Evolutionary conservation across 2,113 vertebrate species (phyloP).

Genomic region (Myiagra hebetior): DNA sequence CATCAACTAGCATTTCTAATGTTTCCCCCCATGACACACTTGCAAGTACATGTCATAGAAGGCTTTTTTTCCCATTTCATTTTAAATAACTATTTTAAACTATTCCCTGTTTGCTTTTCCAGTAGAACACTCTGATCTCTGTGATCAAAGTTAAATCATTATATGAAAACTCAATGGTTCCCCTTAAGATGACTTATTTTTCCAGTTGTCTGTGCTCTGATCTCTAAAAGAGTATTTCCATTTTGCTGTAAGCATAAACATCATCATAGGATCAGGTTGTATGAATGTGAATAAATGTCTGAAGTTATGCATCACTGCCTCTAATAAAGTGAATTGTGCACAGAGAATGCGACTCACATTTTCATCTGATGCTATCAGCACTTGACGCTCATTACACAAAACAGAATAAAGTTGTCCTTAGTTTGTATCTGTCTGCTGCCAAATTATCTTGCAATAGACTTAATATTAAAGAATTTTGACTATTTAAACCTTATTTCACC

Average conservation of each 20-base stretch:
- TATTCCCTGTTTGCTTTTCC: slow-evolving; percentile 5
- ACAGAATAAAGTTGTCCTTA: not conserved
- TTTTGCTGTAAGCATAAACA: slow-evolving; percentile 1
- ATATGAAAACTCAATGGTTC: not conserved
- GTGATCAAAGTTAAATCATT: slow-evolving; percentile 48
- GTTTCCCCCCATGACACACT: not conserved
- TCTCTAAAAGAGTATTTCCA: slow-evolving; percentile 24
- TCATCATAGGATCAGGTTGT: not conserved
- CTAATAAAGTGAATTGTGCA: not conserved
- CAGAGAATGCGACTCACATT: not conserved
- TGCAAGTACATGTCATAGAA: slow-evolving; percentile 6
- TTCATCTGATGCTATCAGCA: not conserved
- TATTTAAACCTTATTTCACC: not conserved
- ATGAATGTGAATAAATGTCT: not conserved
- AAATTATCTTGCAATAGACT: not conserved
- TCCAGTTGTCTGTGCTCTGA: not conserved
- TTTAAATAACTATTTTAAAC: slow-evolving; percentile 54
- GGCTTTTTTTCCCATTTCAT: not conserved
- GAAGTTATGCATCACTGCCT: not conserved
- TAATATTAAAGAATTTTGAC: not conserved
- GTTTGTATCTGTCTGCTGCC: not conserved
- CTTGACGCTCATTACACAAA: not conserved
- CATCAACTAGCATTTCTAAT: slow-evolving; percentile 32
- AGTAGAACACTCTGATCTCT: slow-evolving; percentile 38
- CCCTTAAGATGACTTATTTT: not conserved